Evolutionary conservation across 2,113 vertebrate species (phyloP), one percentile per base, ranked within the genome.

Genomic region (Hydrochoerus hydrochaeris): DNA sequence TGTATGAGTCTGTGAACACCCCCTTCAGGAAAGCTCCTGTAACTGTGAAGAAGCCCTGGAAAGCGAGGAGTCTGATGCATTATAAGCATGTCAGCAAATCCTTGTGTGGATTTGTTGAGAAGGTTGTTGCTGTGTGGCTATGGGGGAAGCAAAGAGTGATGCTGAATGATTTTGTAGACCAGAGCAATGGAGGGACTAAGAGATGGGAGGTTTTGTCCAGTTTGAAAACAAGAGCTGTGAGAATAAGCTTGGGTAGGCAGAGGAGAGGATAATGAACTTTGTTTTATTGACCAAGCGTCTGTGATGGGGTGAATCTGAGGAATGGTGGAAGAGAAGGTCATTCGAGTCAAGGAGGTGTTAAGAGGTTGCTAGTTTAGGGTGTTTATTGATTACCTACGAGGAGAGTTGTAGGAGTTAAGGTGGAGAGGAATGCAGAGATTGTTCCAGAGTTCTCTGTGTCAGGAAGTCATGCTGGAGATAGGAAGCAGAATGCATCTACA

Each of bases 91-190:
- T 71, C 5, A 32, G 44, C 65, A 77, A 16, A 14, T 49, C 65
- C 6, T 0, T 1, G 0, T 30, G 44, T 35, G 32, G 6, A 35
- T 35, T 62, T 41, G 4, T 44, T n/a, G 41, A 71, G 30, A 75
- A 7, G 19, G 7, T 46, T 26, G 82, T 78, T 35, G 7, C n/a
- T 3, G 35, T 38, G 11, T 65, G 65, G 24, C 49, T 75, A 0
- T 60, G 41, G 49, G 58, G 17, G 69, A 54, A 65, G n/a, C 44
- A 41, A 57, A n/a, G 86, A 26, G 41, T 30, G 49, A 14, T 3
- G 28, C 71, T n/a, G 28, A 52, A 89, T 49, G 58, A 46, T 32
- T 32, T 19, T 83, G 0, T 38, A 52, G 41, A 46, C 26, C 38
- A 3, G 38, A 58, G 20, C n/a, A 49, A 7, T 12, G 58, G 11